Evolutionary conservation across 2,113 vertebrate genomes (phyloP), one percentile per base, ranked within the genome.

Genomic region (Erpornis zantholeuca): DNA sequence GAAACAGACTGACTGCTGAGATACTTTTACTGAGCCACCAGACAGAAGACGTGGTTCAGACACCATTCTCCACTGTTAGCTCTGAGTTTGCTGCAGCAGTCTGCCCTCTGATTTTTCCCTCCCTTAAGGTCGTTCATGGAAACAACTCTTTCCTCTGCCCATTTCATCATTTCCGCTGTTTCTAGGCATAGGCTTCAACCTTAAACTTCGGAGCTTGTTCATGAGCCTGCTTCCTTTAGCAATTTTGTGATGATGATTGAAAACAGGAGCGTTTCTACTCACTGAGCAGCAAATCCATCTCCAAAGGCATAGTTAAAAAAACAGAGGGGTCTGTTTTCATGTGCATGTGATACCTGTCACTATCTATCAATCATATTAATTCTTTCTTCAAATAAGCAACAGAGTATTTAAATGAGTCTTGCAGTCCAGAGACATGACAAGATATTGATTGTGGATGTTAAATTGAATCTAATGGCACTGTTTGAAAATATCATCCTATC

Each of bases 241-340:
- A 79, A 84, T 91, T 94, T 88, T 94, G 91, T 92, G 95, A 61
- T 31, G 65, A 16, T 93, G 94, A 94, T 81, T 96, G 76, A 92
- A 96, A 96, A 90, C 95, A 94, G 94, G 65, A 95, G 45, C 29
- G 50, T 65, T 95, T 89, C 65, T 90, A 38, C 78, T 92, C 21
- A 4, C 72, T 82, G 66, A 82, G 59, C 91, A 90, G 84, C 57
- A 94, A 92, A 85, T 91, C 33, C 54, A 33, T 87, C 70, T 95
- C 89, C 70, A 91, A 90, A 95, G n/a, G 36, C 92, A 61, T 5
- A 57, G 53, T 33, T 38, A 73, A 83, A 92, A 86, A 56, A 24
- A 0, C 29, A 71, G 36, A 79, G 33, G 57, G 42, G 53, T 66
- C 40, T 87, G 68, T 68, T 97, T 84, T 72, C 61, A 82, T 85